A percentile compares a stretch with the other conserved stretches of the same genome.
phyloP scores from a whole-genome alignment of 64 coral and sea anemone species.

The Stichodactyla mertensii region DNA sequence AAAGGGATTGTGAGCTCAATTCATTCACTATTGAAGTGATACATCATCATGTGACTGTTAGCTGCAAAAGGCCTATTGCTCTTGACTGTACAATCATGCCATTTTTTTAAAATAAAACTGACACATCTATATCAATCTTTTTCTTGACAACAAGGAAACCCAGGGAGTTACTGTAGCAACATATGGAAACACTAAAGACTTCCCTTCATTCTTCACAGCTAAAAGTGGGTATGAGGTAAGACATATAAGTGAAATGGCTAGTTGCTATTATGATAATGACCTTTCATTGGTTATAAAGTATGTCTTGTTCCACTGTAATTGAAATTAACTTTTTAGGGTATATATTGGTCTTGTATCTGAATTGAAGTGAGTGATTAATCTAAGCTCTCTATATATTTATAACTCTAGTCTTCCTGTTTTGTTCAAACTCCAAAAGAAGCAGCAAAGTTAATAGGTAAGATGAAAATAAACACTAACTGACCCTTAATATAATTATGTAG shows the following conservation, averaged over 20 bases:
- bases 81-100: no score
- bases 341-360: no score
- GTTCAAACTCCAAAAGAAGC: conserved; percentile 65
- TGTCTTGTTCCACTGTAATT: no score
- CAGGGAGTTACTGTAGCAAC: conserved; percentile 94
- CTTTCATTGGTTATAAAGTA: no score
- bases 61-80: no score
- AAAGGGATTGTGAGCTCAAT: no score
- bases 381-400: background rate
- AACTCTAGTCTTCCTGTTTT: conserved; percentile 62
- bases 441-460: conserved; percentile 79
- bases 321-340: no score
- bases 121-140: background rate
- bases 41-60: no score
- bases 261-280: background rate
- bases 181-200: conserved; percentile 72
- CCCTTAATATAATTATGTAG: no score
- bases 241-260: background rate
- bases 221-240: conserved; percentile 88
- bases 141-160: conserved; percentile 58
- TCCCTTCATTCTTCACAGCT: conserved; percentile 91
- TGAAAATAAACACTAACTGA: background rate
- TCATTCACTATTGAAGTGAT: no score
- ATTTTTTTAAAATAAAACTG: no score
- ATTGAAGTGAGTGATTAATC: no score